Evolutionary conservation across 2,888 invertebrate species (phyloP).

Genomic region (Tipula vernalis): DNA sequence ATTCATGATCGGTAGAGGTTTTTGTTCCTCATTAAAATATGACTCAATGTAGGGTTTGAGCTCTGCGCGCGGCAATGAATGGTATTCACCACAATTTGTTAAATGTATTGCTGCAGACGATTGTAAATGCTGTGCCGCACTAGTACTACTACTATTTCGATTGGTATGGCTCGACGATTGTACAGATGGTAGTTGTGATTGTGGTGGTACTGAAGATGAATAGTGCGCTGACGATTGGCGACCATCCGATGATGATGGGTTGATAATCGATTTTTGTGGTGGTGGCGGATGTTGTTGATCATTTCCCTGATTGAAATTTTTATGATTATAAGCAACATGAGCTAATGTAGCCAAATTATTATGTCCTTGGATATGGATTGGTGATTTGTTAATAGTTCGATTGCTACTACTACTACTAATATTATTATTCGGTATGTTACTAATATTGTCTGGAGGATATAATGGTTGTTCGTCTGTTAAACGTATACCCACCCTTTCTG

Average conservation of each 20-base stretch:
- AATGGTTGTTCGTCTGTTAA: slow-evolving; percentile 26
- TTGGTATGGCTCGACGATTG: neutral
- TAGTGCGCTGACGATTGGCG: slow-evolving; percentile 13
- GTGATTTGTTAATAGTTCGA: slow-evolving; percentile 32
- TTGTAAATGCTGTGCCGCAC: slow-evolving; percentile 14
- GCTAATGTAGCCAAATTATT: slow-evolving; percentile 32
- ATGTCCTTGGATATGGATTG: slow-evolving; percentile 18
- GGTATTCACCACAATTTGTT: slow-evolving; percentile 19
- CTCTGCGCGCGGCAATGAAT: slow-evolving; percentile 53
- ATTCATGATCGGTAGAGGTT: slow-evolving; percentile 28
- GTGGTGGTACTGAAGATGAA: slow-evolving; percentile 5
- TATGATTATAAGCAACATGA: slow-evolving; percentile 34
- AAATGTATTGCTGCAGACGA: slow-evolving; percentile 6
- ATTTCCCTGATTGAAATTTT: slow-evolving; percentile 20
- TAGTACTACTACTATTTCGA: neutral
- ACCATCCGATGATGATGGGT: slow-evolving; percentile 16
- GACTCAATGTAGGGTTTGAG: slow-evolving; percentile 61
- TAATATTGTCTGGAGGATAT: neutral
- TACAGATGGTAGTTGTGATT: neutral
- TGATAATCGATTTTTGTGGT: slow-evolving; percentile 12
- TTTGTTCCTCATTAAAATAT: slow-evolving; percentile 53
- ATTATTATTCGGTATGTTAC: slow-evolving; percentile 6
- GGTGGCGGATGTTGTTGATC: slow-evolving; percentile 6
- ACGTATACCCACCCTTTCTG: slow-evolving; percentile 44
- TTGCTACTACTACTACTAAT: slow-evolving; percentile 33